Conservation (phyloP, 2,797 vertebrate genomes). For the Alosa sapidissima region DNA sequence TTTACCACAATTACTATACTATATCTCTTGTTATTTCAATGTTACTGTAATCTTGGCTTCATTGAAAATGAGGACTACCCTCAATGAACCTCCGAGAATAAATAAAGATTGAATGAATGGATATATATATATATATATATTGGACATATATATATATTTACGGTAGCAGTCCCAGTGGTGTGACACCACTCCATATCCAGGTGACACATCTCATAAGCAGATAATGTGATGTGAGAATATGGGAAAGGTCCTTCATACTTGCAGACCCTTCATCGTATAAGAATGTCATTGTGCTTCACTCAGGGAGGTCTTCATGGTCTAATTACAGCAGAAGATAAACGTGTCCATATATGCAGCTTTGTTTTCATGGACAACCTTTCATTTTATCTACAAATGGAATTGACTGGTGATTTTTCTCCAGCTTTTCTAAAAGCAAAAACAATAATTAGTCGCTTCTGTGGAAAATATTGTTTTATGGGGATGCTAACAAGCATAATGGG, state of each 20-base stretch:
- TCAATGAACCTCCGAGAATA: too few relatives aligned
- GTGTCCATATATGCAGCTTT: neutral
- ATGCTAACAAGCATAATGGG: slow-evolving; percentile 6
- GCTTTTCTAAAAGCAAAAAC: neutral
- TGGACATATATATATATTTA: neutral
- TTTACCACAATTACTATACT: too few relatives aligned
- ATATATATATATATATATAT: too few relatives aligned
- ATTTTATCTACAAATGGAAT: neutral
- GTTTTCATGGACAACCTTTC: neutral
- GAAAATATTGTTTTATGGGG: neutral
- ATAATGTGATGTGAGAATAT: neutral
- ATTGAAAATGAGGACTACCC: too few relatives aligned
- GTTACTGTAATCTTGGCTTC: too few relatives aligned
- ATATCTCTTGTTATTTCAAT: too few relatives aligned
- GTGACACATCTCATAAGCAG: neutral
- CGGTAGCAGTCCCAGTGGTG: neutral
- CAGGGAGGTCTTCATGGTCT: neutral
- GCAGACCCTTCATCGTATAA: neutral
- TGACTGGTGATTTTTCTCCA: neutral
- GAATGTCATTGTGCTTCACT: neutral
- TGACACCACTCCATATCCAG: neutral
- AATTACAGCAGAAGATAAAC: neutral
- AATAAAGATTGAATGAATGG: too few relatives aligned
- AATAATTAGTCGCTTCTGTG: neutral
- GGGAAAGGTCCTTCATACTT: neutral